Evolutionary conservation across 2,888 invertebrate species (phyloP), one percentile per base, ranked within the genome.

Genomic region (Theretra japonica): DNA sequence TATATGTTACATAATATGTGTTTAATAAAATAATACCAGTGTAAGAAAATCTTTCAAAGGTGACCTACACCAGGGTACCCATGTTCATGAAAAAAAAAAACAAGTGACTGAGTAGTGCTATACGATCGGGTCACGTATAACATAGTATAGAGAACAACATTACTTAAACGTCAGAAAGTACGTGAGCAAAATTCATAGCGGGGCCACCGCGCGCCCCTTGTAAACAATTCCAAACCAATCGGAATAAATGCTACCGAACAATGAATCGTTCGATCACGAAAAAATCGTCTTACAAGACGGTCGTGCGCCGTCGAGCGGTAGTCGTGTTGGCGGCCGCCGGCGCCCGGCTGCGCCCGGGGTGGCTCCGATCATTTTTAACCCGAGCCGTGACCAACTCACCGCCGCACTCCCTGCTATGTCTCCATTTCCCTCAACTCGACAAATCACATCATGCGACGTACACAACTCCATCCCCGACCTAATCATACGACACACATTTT

Each of bases 181-280:
- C 89, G 87, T 89, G 90, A 86, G 80, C 79, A 79, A 83, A 85
- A 85, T 83, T 79, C 80, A 81, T 86, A 83, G 83, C 82, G 80
- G 79, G 77, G 79, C 70, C 78, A 65, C 65, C 48, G 65, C 23
- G 65, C 69, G 19, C 58, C 60, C 30, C 75, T 83, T 88, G 89
- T 88, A 85, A 91, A 91, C 91, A 91, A 92, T 93, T 89, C 87
- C 89, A 87, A 72, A 70, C 56, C 69, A 72, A 72, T 72, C 60
- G 69, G 48, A 70, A 65, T 70, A 72, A 69, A 70, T 70, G 72
- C 72, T 72, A 72, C 93, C 83, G 92, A 93, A 94, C 94, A 94
- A 94, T 94, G 93, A 92, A 86, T 89, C 86, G 85, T 82, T 84
- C 83, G 91, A 94, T 94, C 94, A 94, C 94, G 94, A 94, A 94